Base-by-base conservation (phyloP, 35 echinoderm and acorn worm species). In the Ophioderma brevispina region DNA sequence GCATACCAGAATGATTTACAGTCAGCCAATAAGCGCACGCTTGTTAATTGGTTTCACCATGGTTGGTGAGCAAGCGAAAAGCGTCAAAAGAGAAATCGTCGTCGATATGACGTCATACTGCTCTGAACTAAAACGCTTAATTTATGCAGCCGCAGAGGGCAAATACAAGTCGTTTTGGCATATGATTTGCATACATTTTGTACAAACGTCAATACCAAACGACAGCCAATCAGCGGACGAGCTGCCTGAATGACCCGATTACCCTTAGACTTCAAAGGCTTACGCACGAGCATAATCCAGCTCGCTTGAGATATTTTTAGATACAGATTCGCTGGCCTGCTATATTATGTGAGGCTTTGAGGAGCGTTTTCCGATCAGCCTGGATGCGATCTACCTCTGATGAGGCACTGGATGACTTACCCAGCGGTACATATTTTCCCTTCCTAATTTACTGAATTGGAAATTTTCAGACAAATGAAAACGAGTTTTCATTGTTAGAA, bases 251-350 rank as follows among this genome's bases (percentile, higher is more conserved):
- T 85, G 83, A 85, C 83, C 83, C 43, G 83, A 85, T 85, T 85
- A 85, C 63, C 32, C 32, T 19, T 36, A 85, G 83, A 85, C 83
- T 64, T 85, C 50, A 85, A 85, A 63, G 49, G 83, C 83, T 85
- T 64, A 85, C 52, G 83, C 36, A 85, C 83, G 15, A 28, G 32
- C 32, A 37, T 59, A 85, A 85, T 85, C 49, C 32, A 33, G 83
- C 34, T 64, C 33, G 50, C 37, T 85, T 17, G 78, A 52, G 83
- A 85, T 85, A 85, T 85, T 85, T 85, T 85, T 85, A 85, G 83
- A 17, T 21, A 37, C 15, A 59, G 52, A 85, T 30, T 70, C 15
- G 59, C 15, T 70, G 59, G 10, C 17, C 4, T 17, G 41, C 4
- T 46, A 46, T 8, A 46, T 46, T 46, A 46, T 46, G 41, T 8